These are phyloP conservation scores for Acronicta aceris DNA, from an alignment of 2,888 invertebrate genomes.

Conservation along the genomic window DNA sequence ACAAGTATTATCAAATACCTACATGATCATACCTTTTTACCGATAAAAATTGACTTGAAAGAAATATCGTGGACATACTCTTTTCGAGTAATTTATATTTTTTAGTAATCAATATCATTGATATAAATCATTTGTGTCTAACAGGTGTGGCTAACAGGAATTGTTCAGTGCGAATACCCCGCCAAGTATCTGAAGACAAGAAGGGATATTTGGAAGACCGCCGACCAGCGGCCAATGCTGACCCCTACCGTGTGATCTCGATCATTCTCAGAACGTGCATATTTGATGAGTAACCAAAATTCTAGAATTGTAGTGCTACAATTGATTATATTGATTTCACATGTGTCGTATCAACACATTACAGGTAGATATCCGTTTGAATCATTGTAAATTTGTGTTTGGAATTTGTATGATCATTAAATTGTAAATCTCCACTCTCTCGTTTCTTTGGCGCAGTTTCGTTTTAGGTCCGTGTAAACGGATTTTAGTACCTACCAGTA, in stretches of 20 bases:
- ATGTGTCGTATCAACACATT: constrained; percentile 1
- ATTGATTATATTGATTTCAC: background rate
- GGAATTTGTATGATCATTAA: constrained; percentile 16
- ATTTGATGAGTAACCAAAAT: constrained; percentile 91
- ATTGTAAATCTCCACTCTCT: constrained; percentile 10
- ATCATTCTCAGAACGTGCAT: constrained; percentile 95
- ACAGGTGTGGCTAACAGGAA: constrained; percentile 97
- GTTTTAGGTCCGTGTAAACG: constrained; percentile 2
- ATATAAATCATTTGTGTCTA: constrained; percentile 14
- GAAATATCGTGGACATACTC: too few species aligned
- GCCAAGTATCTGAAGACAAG: constrained; percentile 96
- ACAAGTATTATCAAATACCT: too few species aligned
- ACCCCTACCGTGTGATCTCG: constrained; percentile 95
- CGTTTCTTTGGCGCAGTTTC: constrained; percentile 16
- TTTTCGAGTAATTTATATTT: too few species aligned
- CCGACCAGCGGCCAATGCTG: constrained; percentile 97
- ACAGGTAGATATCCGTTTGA: background rate
- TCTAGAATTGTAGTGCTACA: background rate
- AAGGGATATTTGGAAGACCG: constrained; percentile 98
- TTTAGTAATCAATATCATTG: too few species aligned
- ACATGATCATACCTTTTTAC: too few species aligned
- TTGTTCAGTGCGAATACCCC: constrained; percentile 97
- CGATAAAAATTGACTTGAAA: too few species aligned
- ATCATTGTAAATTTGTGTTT: constrained; percentile 7
- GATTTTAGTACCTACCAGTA: constrained; percentile 29